These are phyloP conservation scores for Strongylocentrotus purpuratus DNA, from an alignment of 35 echinoderm and acorn worm species.

Conservation along the genomic window DNA sequence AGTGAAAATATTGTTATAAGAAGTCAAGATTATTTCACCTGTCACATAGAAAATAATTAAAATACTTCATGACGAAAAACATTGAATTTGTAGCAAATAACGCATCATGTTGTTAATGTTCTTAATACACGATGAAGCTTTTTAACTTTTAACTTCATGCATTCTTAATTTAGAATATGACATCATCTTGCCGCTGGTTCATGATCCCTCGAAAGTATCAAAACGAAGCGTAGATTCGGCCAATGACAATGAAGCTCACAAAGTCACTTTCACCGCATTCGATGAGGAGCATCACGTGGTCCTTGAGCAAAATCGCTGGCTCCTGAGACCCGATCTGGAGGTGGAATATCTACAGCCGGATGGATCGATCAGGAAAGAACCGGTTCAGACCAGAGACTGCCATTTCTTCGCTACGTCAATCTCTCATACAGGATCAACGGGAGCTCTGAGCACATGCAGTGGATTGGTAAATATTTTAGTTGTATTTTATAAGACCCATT, in stretches of 20 bases:
- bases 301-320: background rate
- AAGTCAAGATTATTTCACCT: no score
- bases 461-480: conserved; percentile 9
- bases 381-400: conserved; percentile 10
- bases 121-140: no score
- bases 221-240: background rate
- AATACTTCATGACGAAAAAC: no score
- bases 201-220: background rate
- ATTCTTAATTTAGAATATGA: conserved; percentile 16
- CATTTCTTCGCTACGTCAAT: background rate
- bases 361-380: conserved; percentile 25
- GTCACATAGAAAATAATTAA: no score
- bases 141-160: no score
- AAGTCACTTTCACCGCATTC: conserved; percentile 38
- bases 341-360: conserved; percentile 8
- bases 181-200: conserved; percentile 21
- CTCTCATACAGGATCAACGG: background rate
- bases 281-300: conserved; percentile 1
- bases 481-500: background rate
- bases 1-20: no score
- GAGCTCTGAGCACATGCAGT: conserved; percentile 33
- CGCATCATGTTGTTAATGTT: no score
- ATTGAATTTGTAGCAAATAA: no score
- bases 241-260: background rate
- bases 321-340: background rate